phyloP scores from a whole-genome alignment of 92 coral and sea anemone species.

The Porites divaricata region DNA sequence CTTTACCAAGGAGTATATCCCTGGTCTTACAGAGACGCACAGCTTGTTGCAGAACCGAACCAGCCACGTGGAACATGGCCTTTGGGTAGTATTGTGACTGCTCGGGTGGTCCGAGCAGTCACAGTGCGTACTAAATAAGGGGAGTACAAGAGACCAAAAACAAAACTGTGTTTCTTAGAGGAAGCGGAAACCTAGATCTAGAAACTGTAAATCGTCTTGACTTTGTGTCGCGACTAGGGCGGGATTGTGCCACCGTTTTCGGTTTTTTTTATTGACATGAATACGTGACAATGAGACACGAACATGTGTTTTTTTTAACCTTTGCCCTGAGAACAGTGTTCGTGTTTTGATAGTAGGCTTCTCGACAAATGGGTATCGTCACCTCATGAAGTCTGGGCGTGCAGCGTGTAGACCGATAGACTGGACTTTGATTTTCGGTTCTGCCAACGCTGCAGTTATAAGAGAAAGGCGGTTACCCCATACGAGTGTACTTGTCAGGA shows the following conservation, averaged over 20 bases:
- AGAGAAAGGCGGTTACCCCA: too few relatives aligned
- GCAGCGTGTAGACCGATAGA: too few relatives aligned
- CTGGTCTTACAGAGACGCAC: neutral
- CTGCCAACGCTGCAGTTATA: too few relatives aligned
- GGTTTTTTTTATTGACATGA: neutral
- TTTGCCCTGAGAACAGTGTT: too few relatives aligned
- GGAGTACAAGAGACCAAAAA: constrained; percentile 28
- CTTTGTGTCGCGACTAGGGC: constrained; percentile 9
- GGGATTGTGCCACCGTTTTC: neutral
- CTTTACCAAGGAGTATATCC: neutral
- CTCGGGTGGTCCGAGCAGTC: neutral
- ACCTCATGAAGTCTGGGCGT: too few relatives aligned
- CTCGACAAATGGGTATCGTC: too few relatives aligned
- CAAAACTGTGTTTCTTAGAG: neutral
- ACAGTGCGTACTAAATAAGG: constrained; percentile 7
- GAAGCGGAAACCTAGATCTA: neutral
- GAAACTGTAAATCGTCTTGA: neutral
- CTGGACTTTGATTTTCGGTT: too few relatives aligned
- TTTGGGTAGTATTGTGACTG: constrained; percentile 9
- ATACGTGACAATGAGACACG: too few relatives aligned
- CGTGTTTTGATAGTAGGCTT: too few relatives aligned
- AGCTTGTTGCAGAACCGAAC: constrained; percentile 27
- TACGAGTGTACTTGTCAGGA: too few relatives aligned
- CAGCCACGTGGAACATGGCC: constrained; percentile 48
- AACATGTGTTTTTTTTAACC: too few relatives aligned